Conservation (phyloP, 2,113 vertebrate genomes). For the Tyto alba region DNA sequence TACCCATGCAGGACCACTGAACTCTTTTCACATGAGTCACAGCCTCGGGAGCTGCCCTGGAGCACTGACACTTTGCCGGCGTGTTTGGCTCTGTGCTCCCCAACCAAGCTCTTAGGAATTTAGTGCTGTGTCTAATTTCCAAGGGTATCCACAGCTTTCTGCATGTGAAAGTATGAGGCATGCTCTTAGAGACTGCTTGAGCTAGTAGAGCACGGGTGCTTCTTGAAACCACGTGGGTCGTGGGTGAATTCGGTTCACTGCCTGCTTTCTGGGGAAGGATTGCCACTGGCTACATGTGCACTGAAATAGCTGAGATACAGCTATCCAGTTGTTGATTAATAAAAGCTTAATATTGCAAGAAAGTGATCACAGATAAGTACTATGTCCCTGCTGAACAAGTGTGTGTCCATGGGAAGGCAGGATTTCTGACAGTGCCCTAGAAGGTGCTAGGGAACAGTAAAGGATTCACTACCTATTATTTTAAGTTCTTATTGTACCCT, state of each 20-base stretch:
- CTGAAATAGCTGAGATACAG: not conserved
- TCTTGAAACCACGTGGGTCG: accelerated
- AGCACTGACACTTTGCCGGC: not conserved
- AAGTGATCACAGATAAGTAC: not conserved
- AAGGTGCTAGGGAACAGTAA: not conserved
- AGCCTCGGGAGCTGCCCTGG: not conserved
- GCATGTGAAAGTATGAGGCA: not conserved
- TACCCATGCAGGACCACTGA: not conserved
- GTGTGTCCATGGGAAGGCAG: not conserved
- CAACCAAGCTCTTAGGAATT: not conserved
- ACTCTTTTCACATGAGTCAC: not conserved
- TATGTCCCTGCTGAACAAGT: not conserved
- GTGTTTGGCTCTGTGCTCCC: not conserved
- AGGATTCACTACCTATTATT: not conserved
- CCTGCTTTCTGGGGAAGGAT: not conserved
- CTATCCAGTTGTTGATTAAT: not conserved
- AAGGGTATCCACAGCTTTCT: not conserved
- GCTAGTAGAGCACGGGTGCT: not conserved
- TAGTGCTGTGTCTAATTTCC: not conserved
- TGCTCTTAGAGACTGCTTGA: not conserved
- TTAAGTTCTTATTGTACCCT: not conserved
- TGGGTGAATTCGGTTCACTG: not conserved
- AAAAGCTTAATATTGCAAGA: not conserved
- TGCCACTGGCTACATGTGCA: not conserved
- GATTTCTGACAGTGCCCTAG: not conserved